Conservation (phyloP, 1,140 invertebrate genomes). For the Ceratosolen solmsi region DNA sequence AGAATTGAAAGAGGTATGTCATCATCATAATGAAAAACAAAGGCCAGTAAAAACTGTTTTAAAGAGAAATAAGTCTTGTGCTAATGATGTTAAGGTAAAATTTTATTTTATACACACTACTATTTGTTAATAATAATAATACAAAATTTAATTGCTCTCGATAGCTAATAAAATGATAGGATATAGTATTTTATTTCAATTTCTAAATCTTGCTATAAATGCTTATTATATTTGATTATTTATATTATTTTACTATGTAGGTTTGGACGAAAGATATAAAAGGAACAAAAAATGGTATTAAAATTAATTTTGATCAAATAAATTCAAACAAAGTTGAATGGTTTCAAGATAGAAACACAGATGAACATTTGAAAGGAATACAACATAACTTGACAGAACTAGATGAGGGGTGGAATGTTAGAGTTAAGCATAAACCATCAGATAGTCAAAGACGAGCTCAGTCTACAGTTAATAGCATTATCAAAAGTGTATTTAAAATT, state of each 20-base stretch:
- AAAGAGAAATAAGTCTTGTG: conserved; percentile 46
- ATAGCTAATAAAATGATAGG: background rate
- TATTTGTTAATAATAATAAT: background rate
- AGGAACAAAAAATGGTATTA: conserved; percentile 41
- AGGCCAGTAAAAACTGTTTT: conserved; percentile 43
- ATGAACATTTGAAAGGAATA: conserved; percentile 35
- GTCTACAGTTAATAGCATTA: conserved; percentile 62
- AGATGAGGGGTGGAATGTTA: conserved; percentile 29
- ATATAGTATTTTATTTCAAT: background rate
- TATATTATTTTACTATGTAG: background rate
- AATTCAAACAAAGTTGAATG: conserved; percentile 25
- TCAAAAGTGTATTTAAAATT: conserved; percentile 64
- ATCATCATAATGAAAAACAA: conserved; percentile 42
- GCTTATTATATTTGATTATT: background rate
- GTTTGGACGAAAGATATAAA: conserved; percentile 39
- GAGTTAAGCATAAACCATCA: conserved; percentile 46
- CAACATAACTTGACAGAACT: conserved; percentile 13
- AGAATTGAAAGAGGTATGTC: conserved; percentile 39
- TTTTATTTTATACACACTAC: background rate
- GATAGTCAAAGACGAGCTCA: conserved; percentile 63
- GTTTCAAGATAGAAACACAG: conserved; percentile 29
- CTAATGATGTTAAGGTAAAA: conserved; percentile 41
- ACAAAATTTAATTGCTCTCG: background rate
- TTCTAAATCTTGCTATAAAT: background rate
- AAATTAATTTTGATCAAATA: conserved; percentile 27